Evolutionary conservation across 2,888 invertebrate genomes (phyloP), one percentile per base, ranked within the genome.

Genomic region (Orthonychiurus folsomi): DNA sequence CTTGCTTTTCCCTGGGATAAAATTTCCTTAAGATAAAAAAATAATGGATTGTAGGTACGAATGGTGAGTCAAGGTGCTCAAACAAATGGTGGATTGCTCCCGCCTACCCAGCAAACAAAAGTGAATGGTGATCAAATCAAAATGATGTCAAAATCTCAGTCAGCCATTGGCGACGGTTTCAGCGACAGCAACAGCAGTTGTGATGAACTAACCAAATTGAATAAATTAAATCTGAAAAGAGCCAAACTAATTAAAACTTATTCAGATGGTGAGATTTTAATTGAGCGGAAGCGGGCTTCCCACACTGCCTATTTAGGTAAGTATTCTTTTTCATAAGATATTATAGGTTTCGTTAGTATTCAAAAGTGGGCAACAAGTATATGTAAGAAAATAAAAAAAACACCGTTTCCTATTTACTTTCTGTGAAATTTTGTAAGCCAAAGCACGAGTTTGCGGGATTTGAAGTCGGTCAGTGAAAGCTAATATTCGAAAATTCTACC

Each of bases 61-160:
- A 90, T 90, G 84, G 88, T 91, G 53, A 90, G 90, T 15, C 90
- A 91, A 75, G 90, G 89, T 23, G 90, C 91, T 15, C 91, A 91
- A 79, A 91, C 91, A 1, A 91, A 91, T 78, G 91, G 91, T 37
- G 37, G 37, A 15, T 37, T 37, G 15, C 37, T 37, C 37, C 37
- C 37, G 15, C 37, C 5, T 5, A 37, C 37, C 15, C 37, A 37
- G 15, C 37, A 5, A 37, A 37, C 9, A 5, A 37, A 37, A 37
- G 15, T 15, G 15, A 37, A 37, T 15, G 37, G 37, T 15, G 37
- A 37, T 37, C 37, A 37, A 37, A 5, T 37, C 37, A 37, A 37
- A 37, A 37, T 37, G 5, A 37, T 37, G 37, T 37, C 37, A 37
- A 37, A 37, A 37, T 37, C 37, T 9, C 37, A 37, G 15, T 37